A percentile compares a stretch with the other conserved stretches of the same genome.
Evolutionary conservation across 2,888 invertebrate species (phyloP).

Genomic region (Torymus aiolomorphi): DNA sequence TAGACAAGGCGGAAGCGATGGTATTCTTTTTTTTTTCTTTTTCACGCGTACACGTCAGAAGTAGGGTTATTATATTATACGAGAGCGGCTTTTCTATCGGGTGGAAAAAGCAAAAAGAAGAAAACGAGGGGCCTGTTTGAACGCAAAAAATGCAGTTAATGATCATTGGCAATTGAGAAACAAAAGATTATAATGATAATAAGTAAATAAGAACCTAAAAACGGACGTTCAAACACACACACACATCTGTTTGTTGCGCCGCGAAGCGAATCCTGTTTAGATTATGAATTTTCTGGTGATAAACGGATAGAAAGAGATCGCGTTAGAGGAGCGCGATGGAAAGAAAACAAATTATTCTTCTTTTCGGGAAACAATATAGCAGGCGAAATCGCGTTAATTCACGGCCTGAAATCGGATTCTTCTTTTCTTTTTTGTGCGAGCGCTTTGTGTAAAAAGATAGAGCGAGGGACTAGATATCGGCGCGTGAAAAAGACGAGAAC

Average conservation of each 20-base stretch:
- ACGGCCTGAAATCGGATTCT: conserved; percentile 38
- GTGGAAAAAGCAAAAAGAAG: no score
- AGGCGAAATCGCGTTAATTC: not conserved
- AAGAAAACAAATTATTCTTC: conserved; percentile 3
- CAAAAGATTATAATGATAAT: conserved; percentile 3
- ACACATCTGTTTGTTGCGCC: not conserved
- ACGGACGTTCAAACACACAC: not conserved
- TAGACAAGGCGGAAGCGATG: conserved; percentile 7
- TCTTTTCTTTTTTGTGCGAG: conserved; percentile 45
- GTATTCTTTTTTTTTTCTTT: conserved; percentile 33
- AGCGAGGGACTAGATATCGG: not conserved
- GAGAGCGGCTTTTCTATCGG: conserved; percentile 13
- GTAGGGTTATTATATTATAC: conserved; percentile 6
- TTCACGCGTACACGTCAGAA: not conserved
- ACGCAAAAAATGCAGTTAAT: not conserved
- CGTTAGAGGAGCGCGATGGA: not conserved
- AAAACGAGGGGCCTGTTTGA: not conserved
- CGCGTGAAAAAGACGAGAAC: conserved; percentile 41
- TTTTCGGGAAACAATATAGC: conserved; percentile 10
- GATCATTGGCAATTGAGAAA: conserved; percentile 4
- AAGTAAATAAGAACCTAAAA: conserved; percentile 14
- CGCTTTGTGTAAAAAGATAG: conserved; percentile 30
- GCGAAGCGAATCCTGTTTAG: conserved; percentile 17
- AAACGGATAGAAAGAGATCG: not conserved
- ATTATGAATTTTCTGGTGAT: not conserved